Base-by-base conservation (phyloP, 2,888 invertebrate genomes). In the Callinectes sapidus region DNA sequence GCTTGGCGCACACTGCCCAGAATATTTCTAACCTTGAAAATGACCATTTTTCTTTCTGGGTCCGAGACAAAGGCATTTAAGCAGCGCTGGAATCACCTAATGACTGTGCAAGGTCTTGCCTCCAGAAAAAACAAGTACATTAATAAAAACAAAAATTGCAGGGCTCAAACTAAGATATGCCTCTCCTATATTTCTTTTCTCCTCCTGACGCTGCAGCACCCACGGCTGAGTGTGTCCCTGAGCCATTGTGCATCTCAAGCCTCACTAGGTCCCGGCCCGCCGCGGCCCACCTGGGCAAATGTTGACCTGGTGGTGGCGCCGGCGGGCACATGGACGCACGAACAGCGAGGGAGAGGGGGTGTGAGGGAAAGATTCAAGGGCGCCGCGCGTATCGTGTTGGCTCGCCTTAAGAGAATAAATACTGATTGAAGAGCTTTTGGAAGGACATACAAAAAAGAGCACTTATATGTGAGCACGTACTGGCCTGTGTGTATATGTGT, bases 401-500 rank as follows among this genome's bases (percentile, higher is more conserved):
- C 28, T 32, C 35, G 35, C 81, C 81, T 16, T 81, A 35, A 81
- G 14, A 81, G 81, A 35, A 81, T 81, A 81, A 81, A 81, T 81
- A 81, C 81, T 81, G 13, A 81, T 81, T 81, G 81, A 81, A 35
- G 81, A 81, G 81, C 81, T 81, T 81, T 81, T 81, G 81, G 81
- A 81, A 81, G 81, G 81, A 81, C n/a, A 16, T 32, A 35, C 81
- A 81, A 81, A 81, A 71, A 81, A 35, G 81, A 48, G 35, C 81
- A 81, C 14, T 35, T 32, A 16, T 71, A 81, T 81, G 81, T n/a
- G 81, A 81, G 81, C 81, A 81, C 81, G 81, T 81, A 81, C 81
- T 61, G 61, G 13, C 14, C 81, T 81, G 35, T 81, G 35, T 35
- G 81, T 81, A 14, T 35, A 35, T 81, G 81, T 81, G 35, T 81